Percentiles rank a stretch among this genome's conserved stretches.
phyloP scores from a whole-genome alignment of 2,888 invertebrate species.

The Dascillus cervinus region DNA sequence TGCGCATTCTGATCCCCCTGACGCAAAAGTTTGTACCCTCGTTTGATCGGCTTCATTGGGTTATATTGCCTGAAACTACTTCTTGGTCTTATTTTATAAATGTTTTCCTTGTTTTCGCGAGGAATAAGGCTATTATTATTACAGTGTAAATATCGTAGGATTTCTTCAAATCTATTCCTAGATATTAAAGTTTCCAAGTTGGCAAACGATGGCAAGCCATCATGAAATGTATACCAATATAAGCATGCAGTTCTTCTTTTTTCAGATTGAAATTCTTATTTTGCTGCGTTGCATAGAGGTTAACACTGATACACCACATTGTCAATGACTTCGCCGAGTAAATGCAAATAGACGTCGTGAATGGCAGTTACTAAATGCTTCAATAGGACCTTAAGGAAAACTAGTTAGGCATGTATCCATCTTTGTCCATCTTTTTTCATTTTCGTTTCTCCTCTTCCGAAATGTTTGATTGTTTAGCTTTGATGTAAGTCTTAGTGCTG shows the following conservation, averaged over 20 bases:
- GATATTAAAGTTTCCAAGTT: slow-evolving; percentile 8
- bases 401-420: slow-evolving; percentile 4
- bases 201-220: slow-evolving; percentile 13
- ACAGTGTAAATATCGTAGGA: slow-evolving; percentile 7
- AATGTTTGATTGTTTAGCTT: slow-evolving; percentile 1
- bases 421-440: slow-evolving; percentile 3
- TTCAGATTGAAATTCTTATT: slow-evolving; percentile 11
- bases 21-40: slow-evolving; percentile 7
- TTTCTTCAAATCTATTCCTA: slow-evolving; percentile 7
- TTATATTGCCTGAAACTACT: slow-evolving; percentile 11
- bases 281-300: slow-evolving; percentile 16
- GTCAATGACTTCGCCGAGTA: slow-evolving; percentile 11
- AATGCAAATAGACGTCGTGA: slow-evolving; percentile 7
- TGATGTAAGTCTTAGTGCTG: too few species aligned
- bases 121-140: slow-evolving; percentile 2
- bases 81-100: too few species aligned
- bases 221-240: slow-evolving; percentile 13
- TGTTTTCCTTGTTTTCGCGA: slow-evolving; percentile 1
- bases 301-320: slow-evolving; percentile 15
- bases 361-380: slow-evolving; percentile 4
- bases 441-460: slow-evolving; percentile 2
- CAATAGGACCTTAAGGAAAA: slow-evolving; percentile 5
- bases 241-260: slow-evolving; percentile 11
- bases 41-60: slow-evolving; percentile 5
- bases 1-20: slow-evolving; percentile 9